These are phyloP conservation scores for human DNA, from an alignment of 2,113 vertebrate species.

Conservation along the genomic window DNA sequence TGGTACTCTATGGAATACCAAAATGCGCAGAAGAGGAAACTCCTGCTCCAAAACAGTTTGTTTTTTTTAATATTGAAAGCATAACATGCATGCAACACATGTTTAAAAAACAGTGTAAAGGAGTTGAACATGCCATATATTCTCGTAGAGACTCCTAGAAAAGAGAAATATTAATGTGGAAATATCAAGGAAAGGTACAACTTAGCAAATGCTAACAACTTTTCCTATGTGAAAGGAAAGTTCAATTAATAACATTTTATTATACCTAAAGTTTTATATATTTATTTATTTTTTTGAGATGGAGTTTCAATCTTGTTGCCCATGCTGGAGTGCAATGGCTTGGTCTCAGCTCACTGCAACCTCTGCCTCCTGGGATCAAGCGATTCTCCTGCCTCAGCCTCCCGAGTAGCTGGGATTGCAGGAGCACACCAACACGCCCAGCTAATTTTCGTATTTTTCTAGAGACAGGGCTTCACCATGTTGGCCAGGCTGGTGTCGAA, in stretches of 20 bases:
- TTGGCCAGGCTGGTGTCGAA: too few species aligned
- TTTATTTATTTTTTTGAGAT: too few species aligned
- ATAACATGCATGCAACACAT: neutral
- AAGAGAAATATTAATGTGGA: neutral
- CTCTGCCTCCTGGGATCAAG: too few species aligned
- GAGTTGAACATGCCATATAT: neutral
- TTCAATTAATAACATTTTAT: constrained; percentile 22
- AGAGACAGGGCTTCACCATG: too few species aligned
- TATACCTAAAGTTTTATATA: neutral
- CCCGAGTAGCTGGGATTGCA: too few species aligned
- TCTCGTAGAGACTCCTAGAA: neutral
- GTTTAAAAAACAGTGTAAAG: neutral
- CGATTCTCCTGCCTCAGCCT: too few species aligned
- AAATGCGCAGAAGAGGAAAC: neutral
- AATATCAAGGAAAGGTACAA: neutral
- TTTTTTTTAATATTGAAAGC: neutral
- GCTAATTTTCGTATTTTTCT: too few species aligned
- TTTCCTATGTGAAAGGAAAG: neutral
- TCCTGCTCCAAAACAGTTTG: neutral
- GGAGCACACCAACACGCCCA: too few species aligned
- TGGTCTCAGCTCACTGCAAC: too few species aligned
- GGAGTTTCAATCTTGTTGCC: too few species aligned
- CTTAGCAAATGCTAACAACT: neutral
- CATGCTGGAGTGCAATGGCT: too few species aligned
- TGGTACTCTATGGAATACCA: neutral